phyloP scores from a whole-genome alignment of 2,113 vertebrate genomes.

The Ctenodactylus gundi region DNA sequence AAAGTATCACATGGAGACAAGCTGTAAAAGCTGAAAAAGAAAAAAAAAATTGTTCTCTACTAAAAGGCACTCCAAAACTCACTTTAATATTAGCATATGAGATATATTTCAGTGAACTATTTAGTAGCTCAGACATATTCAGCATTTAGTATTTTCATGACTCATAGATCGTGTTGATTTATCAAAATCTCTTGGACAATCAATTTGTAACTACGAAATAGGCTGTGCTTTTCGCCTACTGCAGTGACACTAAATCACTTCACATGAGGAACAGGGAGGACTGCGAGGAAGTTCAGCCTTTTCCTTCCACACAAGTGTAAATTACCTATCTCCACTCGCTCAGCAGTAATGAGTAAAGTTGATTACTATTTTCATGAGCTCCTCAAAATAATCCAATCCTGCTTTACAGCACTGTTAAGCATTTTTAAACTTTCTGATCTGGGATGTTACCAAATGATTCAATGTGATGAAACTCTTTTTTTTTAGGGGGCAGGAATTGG shows the following conservation, averaged over 20 bases:
- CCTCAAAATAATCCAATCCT: background rate
- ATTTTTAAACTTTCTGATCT: conserved; percentile 7
- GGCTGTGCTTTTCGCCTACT: conserved; percentile 58
- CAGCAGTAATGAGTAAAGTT: background rate
- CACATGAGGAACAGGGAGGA: background rate
- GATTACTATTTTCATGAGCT: background rate
- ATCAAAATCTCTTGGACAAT: conserved; percentile 68
- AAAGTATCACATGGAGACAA: conserved; percentile 47
- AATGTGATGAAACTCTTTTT: background rate
- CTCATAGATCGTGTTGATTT: conserved; percentile 57
- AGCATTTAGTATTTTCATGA: conserved; percentile 58
- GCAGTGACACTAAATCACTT: conserved; percentile 56
- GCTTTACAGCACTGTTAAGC: background rate
- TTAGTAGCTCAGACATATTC: conserved; percentile 63
- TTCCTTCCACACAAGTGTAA: background rate
- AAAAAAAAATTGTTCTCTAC: conserved; percentile 52
- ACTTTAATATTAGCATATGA: conserved; percentile 35
- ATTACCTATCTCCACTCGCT: conserved; percentile 3
- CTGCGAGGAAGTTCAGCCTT: conserved; percentile 34
- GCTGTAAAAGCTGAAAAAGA: conserved; percentile 53
- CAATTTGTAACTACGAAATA: conserved; percentile 65
- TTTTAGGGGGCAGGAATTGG: too few relatives aligned
- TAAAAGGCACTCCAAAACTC: conserved; percentile 68
- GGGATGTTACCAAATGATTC: background rate
- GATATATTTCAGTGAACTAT: conserved; percentile 59